A percentile compares a stretch with the other conserved stretches of the same genome.
Conservation (phyloP, 2,888 invertebrate species). For the Drosophila niveifrons region DNA sequence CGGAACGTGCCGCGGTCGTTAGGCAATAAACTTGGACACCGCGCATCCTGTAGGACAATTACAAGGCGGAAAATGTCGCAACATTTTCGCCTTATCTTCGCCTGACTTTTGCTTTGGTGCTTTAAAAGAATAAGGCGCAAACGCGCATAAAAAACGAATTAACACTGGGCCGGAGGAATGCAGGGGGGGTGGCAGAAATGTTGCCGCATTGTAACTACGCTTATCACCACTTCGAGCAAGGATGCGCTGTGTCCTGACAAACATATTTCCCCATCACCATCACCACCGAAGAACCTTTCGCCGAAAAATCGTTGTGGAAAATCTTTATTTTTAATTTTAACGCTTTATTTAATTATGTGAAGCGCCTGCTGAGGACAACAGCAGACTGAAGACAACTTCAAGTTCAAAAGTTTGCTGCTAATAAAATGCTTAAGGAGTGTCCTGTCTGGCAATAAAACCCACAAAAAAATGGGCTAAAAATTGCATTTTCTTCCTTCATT, state of each 20-base stretch:
- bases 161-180: conserved; percentile 29
- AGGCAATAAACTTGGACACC: conserved; percentile 83
- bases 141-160: conserved; percentile 69
- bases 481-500: conserved; percentile 51
- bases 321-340: conserved; percentile 82
- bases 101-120: conserved; percentile 53
- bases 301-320: conserved; percentile 55
- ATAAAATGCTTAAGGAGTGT: conserved; percentile 65
- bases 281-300: conserved; percentile 27
- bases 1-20: conserved; percentile 79
- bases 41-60: conserved; percentile 66
- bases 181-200: conserved; percentile 33
- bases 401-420: conserved; percentile 62
- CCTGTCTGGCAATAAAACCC: conserved; percentile 66
- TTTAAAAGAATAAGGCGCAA: conserved; percentile 61
- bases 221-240: conserved; percentile 38
- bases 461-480: conserved; percentile 80
- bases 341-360: conserved; percentile 83
- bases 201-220: conserved; percentile 45
- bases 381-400: conserved; percentile 66
- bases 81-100: conserved; percentile 71
- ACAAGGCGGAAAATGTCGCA: conserved; percentile 76
- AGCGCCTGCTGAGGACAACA: conserved; percentile 63
- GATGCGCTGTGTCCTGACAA: conserved; percentile 56
- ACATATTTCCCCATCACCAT: conserved; percentile 59